Conservation (phyloP, 2,888 invertebrate species). For the Heterodera filipjevi region DNA sequence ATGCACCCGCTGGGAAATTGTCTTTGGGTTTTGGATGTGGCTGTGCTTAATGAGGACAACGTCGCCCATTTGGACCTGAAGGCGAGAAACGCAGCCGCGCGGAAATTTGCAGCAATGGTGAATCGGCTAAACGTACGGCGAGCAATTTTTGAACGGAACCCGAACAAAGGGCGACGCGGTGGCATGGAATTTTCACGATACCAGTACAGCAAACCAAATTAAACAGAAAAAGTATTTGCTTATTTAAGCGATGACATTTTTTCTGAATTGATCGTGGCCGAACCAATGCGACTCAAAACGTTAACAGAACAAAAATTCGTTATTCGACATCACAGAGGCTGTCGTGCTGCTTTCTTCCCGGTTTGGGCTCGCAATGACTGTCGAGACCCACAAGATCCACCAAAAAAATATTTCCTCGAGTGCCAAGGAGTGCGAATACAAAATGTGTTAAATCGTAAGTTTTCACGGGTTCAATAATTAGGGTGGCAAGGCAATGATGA, state of each 20-base stretch:
- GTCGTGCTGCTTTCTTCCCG: conserved; percentile 28
- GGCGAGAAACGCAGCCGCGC: conserved; percentile 47
- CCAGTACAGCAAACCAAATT: neutral
- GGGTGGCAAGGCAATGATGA: conserved; percentile 31
- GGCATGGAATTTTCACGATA: conserved; percentile 15
- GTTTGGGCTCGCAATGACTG: conserved; percentile 20
- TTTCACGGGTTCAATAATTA: neutral
- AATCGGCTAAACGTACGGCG: conserved; percentile 12
- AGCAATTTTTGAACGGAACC: neutral
- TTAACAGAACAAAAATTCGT: conserved; percentile 29
- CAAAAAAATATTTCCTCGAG: conserved; percentile 12
- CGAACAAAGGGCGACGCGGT: neutral
- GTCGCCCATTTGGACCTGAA: conserved; percentile 48
- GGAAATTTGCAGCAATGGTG: conserved; percentile 52
- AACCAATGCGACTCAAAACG: conserved; percentile 27
- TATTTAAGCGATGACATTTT: conserved; percentile 1
- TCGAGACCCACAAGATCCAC: conserved; percentile 9
- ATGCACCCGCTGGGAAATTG: conserved; percentile 35
- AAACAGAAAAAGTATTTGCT: neutral
- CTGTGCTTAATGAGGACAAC: conserved; percentile 57
- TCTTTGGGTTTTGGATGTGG: conserved; percentile 58
- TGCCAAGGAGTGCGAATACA: conserved; percentile 18
- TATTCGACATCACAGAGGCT: conserved; percentile 28
- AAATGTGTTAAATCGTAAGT: conserved; percentile 24
- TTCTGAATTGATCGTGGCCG: conserved; percentile 33